These are phyloP conservation scores for Gallinago nigripennis DNA, from an alignment of 2,797 vertebrate species.

Conservation along the genomic window DNA sequence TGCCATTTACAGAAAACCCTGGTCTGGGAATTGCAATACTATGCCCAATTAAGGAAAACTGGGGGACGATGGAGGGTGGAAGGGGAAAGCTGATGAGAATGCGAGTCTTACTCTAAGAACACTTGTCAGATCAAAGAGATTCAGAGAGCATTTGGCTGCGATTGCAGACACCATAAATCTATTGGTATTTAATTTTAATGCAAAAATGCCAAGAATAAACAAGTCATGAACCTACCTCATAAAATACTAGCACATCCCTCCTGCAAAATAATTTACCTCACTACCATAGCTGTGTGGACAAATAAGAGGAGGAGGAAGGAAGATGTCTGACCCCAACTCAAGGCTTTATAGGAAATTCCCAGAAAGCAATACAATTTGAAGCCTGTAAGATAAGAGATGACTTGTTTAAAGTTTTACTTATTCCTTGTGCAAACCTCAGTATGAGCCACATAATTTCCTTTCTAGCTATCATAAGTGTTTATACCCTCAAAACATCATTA, in stretches of 20 bases:
- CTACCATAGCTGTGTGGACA: not conserved
- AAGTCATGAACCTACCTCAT: constrained; percentile 6
- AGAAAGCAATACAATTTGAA: not conserved
- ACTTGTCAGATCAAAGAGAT: constrained; percentile 30
- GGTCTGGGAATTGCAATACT: constrained; percentile 3
- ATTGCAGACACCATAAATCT: not conserved
- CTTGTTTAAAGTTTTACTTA: not conserved
- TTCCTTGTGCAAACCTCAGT: constrained; percentile 1
- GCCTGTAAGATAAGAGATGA: not conserved
- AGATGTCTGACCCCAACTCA: not conserved
- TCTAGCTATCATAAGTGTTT: not conserved
- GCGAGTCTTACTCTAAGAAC: not conserved
- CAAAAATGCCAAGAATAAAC: constrained; percentile 36
- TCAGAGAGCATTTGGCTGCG: constrained; percentile 9
- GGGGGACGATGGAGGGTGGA: not conserved
- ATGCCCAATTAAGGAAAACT: not conserved
- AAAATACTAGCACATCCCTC: not conserved
- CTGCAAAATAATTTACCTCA: not conserved
- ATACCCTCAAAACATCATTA: not conserved
- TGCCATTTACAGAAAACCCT: not conserved
- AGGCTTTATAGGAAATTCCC: not conserved
- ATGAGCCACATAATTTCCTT: not conserved
- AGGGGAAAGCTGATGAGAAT: not conserved
- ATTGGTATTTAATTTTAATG: constrained; percentile 19
- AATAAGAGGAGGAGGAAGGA: not conserved